Evolutionary conservation across 2,113 vertebrate genomes (phyloP).

Genomic region (Pungitius pungitius): DNA sequence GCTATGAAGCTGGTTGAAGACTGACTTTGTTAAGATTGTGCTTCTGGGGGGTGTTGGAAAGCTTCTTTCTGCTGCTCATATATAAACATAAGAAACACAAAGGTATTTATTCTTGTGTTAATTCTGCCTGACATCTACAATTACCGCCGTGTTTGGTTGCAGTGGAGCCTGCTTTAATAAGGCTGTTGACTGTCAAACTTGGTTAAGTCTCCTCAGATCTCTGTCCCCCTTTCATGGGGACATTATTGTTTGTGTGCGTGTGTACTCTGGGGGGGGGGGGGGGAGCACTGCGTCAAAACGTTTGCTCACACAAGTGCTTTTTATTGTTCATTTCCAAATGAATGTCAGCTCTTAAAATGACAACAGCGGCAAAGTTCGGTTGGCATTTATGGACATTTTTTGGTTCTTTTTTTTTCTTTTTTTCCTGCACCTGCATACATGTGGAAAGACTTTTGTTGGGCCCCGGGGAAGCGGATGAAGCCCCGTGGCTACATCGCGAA

Average conservation of each 20-base stretch:
- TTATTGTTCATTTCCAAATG: slow-evolving; percentile 21
- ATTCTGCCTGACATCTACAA: slow-evolving; percentile 85
- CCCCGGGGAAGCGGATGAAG: slow-evolving; percentile 43
- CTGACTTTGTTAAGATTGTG: slow-evolving; percentile 27
- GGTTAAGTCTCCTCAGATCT: slow-evolving; percentile 78
- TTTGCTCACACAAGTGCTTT: slow-evolving; percentile 9
- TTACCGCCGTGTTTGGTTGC: slow-evolving; percentile 81
- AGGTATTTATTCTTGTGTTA: slow-evolving; percentile 80
- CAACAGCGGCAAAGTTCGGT: not conserved
- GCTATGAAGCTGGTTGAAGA: slow-evolving; percentile 20
- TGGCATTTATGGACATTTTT: slow-evolving; percentile 5
- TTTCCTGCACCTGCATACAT: slow-evolving; percentile 22
- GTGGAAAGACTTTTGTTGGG: slow-evolving; percentile 21
- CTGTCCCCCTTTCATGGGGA: slow-evolving; percentile 67
- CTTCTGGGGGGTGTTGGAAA: slow-evolving; percentile 16
- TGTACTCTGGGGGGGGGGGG: slow-evolving; percentile 3
- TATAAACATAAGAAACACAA: slow-evolving; percentile 57
- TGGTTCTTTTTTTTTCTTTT: not conserved
- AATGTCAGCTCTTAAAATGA: slow-evolving; percentile 3
- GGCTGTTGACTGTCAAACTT: slow-evolving; percentile 84
- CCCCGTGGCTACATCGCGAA: slow-evolving; percentile 52
- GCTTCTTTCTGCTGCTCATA: slow-evolving; percentile 45
- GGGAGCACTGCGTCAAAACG: slow-evolving; percentile 23
- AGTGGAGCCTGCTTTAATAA: slow-evolving; percentile 77
- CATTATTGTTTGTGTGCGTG: slow-evolving; percentile 57